These are phyloP conservation scores for Troides aeacus DNA, from an alignment of 2,888 invertebrate genomes.

Conservation along the genomic window DNA sequence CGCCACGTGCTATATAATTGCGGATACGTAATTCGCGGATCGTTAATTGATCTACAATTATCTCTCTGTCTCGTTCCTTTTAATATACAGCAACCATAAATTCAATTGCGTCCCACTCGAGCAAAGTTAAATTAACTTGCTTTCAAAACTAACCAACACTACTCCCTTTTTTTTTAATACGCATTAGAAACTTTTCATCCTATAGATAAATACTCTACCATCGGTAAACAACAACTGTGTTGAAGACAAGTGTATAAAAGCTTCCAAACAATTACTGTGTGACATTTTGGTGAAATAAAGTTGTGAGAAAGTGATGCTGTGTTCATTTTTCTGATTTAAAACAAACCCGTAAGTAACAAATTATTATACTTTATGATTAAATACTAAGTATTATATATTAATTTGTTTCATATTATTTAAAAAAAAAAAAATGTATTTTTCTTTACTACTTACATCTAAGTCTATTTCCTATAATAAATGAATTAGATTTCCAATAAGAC, in stretches of 20 bases:
- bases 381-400: not conserved
- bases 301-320: slow-evolving; percentile 73
- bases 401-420: not conserved
- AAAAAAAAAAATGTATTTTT: not conserved
- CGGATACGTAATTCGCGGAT: slow-evolving; percentile 60
- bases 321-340: slow-evolving; percentile 49
- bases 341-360: slow-evolving; percentile 60
- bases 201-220: slow-evolving; percentile 42
- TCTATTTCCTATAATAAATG: not conserved
- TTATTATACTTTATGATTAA: not conserved
- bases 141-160: slow-evolving; percentile 5
- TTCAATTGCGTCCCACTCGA: slow-evolving; percentile 46
- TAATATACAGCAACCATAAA: slow-evolving; percentile 60
- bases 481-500: not conserved
- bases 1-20: slow-evolving; percentile 69
- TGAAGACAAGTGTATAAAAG: slow-evolving; percentile 40
- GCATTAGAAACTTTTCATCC: slow-evolving; percentile 4
- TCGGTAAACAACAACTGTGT: slow-evolving; percentile 26
- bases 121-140: not conserved
- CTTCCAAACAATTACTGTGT: slow-evolving; percentile 45
- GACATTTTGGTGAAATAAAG: slow-evolving; percentile 53
- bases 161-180: slow-evolving; percentile 11
- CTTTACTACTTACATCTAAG: not conserved
- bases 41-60: slow-evolving; percentile 66
- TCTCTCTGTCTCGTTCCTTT: slow-evolving; percentile 63